Base-by-base conservation (phyloP, 2,113 vertebrate genomes). In the Lepisosteus oculatus region DNA sequence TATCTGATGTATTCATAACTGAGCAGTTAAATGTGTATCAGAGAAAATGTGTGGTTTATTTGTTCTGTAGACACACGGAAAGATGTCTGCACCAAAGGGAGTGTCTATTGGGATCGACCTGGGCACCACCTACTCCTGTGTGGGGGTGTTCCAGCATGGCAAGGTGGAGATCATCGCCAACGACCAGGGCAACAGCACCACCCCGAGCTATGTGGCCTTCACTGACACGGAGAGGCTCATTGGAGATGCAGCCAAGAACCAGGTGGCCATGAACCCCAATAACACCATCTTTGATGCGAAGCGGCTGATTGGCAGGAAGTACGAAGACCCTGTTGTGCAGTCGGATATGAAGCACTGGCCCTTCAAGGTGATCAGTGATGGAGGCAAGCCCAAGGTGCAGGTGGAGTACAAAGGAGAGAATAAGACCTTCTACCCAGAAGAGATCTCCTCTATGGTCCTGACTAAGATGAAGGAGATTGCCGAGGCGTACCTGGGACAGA, bases 101-200 rank as follows among this genome's bases (percentile, higher is more conserved):
- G 59, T 61, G 7, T 61, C 3, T 15, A 61, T 61, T 61, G 59
- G 59, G 14, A 61, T 61, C 59, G 59, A 61, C 3, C 59, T 61
- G 59, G 59, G 59, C 59, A 61, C 59, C 59, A 61, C 59, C 59
- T 61, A 61, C 59, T 61, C 59, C 59, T 61, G 93, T 1, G 94
- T 95, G 54, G 93, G 94, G 4, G 94, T 95, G 3, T 95, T 94
- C 77, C 95, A 95, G 85, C 94, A 95, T 0, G 94, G 94, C 29
- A 92, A 94, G 2, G 93, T 95, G 78, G 94, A 95, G 74, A 95
- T 95, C 66, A 95, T 95, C 6, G 93, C 94, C 73, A 95, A 95
- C 29, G 93, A 95, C 73, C 94, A 95, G 81, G 94, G 93, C 13
- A 95, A 95, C 85, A 83, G 93, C 55, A 95, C 95, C 85, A 95